Percentiles rank a stretch among this genome's conserved stretches.
Conservation (phyloP, 2,888 invertebrate genomes). For the Allygus modestus region DNA sequence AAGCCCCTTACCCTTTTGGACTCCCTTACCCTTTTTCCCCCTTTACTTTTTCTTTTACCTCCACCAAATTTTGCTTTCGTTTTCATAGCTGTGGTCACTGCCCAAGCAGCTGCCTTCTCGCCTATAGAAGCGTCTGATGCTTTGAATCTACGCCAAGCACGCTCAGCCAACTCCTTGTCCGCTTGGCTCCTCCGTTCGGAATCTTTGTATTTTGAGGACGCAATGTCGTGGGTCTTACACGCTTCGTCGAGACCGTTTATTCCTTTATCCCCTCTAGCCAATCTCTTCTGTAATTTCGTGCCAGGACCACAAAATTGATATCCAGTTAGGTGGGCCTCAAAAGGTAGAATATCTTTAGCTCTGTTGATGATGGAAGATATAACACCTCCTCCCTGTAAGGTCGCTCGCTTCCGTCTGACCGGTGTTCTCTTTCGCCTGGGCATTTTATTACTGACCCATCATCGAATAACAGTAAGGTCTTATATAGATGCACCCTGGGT, state of each 20-base stretch:
- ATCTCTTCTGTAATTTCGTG: constrained; percentile 63
- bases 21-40: neutral
- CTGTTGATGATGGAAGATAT: constrained; percentile 45
- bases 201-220: constrained; percentile 58
- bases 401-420: neutral
- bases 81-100: constrained; percentile 66
- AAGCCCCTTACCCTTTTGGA: too few relatives aligned
- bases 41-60: neutral
- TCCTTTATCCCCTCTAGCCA: constrained; percentile 56
- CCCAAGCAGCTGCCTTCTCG: constrained; percentile 64
- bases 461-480: neutral
- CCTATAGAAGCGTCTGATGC: constrained; percentile 56
- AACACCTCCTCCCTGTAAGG: neutral
- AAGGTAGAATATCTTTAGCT: constrained; percentile 58
- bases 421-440: constrained; percentile 61
- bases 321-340: constrained; percentile 65
- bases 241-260: constrained; percentile 67
- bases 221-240: constrained; percentile 65
- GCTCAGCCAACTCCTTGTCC: constrained; percentile 56
- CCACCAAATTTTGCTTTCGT: constrained; percentile 62
- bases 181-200: constrained; percentile 61
- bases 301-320: constrained; percentile 65
- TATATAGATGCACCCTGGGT: too few relatives aligned
- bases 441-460: constrained; percentile 6
- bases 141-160: constrained; percentile 65